These are phyloP conservation scores for Gasteruption jaculator DNA, from an alignment of 2,888 invertebrate species.

Conservation along the genomic window DNA sequence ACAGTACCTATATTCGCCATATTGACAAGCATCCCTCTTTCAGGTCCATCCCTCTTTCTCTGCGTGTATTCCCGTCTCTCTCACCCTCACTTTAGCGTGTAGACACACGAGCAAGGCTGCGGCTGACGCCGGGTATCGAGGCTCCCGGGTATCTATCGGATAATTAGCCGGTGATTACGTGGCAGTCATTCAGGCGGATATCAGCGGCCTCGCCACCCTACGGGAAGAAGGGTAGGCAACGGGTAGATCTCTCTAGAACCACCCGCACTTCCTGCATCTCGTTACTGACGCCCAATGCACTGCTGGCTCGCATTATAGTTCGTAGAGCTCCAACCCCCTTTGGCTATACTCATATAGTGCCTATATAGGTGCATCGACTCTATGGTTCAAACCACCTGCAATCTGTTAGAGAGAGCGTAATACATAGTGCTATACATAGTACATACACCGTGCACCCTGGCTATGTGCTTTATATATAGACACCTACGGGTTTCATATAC, in stretches of 20 bases:
- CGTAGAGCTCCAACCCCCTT: too few relatives aligned
- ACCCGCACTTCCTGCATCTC: conserved; percentile 49
- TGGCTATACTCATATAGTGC: too few relatives aligned
- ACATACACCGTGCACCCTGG: too few relatives aligned
- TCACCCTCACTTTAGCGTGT: conserved; percentile 7
- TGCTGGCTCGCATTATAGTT: conserved; percentile 45
- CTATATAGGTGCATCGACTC: too few relatives aligned
- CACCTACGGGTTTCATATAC: too few relatives aligned
- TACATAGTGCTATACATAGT: too few relatives aligned
- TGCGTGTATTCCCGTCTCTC: conserved; percentile 27
- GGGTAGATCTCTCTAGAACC: conserved; percentile 22
- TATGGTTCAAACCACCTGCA: too few relatives aligned
- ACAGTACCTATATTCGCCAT: conserved; percentile 30
- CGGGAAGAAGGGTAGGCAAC: conserved; percentile 25
- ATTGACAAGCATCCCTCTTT: too few relatives aligned
- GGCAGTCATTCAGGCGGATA: conserved; percentile 48
- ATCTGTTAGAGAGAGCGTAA: too few relatives aligned
- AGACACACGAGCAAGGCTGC: conserved; percentile 27
- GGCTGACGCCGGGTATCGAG: conserved; percentile 32
- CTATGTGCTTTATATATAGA: too few relatives aligned
- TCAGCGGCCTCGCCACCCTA: conserved; percentile 41
- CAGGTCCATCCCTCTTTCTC: background rate
- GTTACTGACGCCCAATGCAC: conserved; percentile 47
- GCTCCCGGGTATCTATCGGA: conserved; percentile 48
- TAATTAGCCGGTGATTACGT: conserved; percentile 52